Evolutionary conservation across 53 echinoderm and acorn worm genomes (phyloP), one percentile per base, ranked within the genome.

Genomic region (Stichopus horrens): DNA sequence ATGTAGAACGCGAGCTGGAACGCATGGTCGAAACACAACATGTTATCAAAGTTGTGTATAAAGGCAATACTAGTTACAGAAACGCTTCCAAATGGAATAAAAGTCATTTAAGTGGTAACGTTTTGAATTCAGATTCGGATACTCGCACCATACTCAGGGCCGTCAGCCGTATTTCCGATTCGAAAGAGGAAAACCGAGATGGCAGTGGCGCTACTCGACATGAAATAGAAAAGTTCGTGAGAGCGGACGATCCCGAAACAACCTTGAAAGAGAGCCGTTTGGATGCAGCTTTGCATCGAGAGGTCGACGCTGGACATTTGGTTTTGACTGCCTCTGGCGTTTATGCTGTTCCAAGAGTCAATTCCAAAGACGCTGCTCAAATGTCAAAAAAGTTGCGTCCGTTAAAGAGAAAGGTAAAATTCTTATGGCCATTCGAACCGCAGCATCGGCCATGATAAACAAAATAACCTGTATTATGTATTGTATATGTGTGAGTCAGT

Each of bases 21-120:
- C 97, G 94, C 91, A 83, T 97, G 76, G 97, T 97, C 21, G 95
- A 95, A 77, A 89, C 87, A 10, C 95, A 95, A 79, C 87, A 91
- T 84, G 95, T 97, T 60, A 92, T 93, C 57, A 97, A 97, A 93
- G 95, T 95, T 19, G 96, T 94, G 74, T 97, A 97, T 89, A 97
- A 97, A 89, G 97, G 97, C 63, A 95, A 89, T 82, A 97, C 95
- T 73, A 95, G 95, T 88, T 97, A 97, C 88, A 88, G 97, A 91
- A 94, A 97, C 84, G 95, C 95, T 23, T 92, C 95, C 9, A 97
- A 97, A 86, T 97, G 95, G 95, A 92, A 90, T 55, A 95, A 92
- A 92, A 95, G 93, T 81, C 95, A 93, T 68, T 89, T 95, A 3
- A 93, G 95, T 58, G 97, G 97, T 58, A 93, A 91, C 77, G 81